Evolutionary conservation across 2,113 vertebrate genomes (phyloP), one percentile per base, ranked within the genome.

Genomic region (Apodemus sylvaticus): DNA sequence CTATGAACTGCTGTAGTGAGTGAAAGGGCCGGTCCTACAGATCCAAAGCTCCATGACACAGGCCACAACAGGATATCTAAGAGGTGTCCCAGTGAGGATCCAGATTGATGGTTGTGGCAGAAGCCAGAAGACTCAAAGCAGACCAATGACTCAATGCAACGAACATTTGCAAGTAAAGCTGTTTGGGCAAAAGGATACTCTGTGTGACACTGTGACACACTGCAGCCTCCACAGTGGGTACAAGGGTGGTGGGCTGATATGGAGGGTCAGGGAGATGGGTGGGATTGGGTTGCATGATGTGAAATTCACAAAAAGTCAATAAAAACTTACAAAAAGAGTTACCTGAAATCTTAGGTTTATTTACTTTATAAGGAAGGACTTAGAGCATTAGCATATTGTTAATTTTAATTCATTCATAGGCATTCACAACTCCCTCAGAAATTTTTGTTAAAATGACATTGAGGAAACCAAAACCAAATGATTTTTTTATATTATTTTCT

Each of bases 311-410:
- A n/a, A 71, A 36, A 71, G 36, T n/a, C 36, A 71, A n/a, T 71
- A 71, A 71, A 70, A n/a, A n/a, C 34, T 71, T 71, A 71, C 36
- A 19, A n/a, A n/a, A 71, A 70, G 34, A 68, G n/a, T 74, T n/a
- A 42, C n/a, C 66, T 31, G 81, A 83, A 74, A 68, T 60, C 71
- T 71, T 91, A 70, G 39, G 93, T 90, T 4, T 48, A 90, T 87
- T 94, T 64, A 94, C 86, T 39, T 96, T 60, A 39, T 42, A 71
- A 96, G 42, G 70, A 94, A 94, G 85, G 96, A 77, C 4, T 78
- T 19, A 3, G 82, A 77, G 86, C 53, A 64, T 70, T 93, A 89
- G 73, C 85, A 92, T n/a, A 58, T 73, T 79, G 0, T 68, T 45
- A 89, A 94, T 58, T 76, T 85, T 62, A 86, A 86, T 64, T 34